Evolutionary conservation across 2,888 invertebrate species (phyloP).

Genomic region (Brenthis hecate): DNA sequence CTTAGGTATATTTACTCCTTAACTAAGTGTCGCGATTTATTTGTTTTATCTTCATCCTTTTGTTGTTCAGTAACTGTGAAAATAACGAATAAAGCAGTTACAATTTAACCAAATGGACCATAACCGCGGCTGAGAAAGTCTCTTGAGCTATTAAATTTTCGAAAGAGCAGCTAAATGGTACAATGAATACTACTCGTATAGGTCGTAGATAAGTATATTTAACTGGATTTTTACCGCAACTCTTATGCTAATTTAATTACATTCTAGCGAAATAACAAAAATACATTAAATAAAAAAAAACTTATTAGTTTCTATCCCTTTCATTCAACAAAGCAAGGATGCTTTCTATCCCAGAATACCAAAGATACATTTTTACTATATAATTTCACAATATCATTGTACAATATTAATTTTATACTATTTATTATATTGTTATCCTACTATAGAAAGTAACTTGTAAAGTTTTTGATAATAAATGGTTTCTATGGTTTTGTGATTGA

Average conservation of each 20-base stretch:
- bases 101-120: slow-evolving; percentile 65
- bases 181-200: slow-evolving; percentile 26
- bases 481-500: too few relatives aligned
- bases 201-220: slow-evolving; percentile 26
- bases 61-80: slow-evolving; percentile 58
- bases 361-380: too few relatives aligned
- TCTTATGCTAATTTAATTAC: slow-evolving; percentile 2
- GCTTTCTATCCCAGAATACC: too few relatives aligned
- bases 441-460: too few relatives aligned
- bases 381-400: too few relatives aligned
- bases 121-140: slow-evolving; percentile 55
- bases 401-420: too few relatives aligned
- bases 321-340: too few relatives aligned
- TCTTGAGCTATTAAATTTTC: slow-evolving; percentile 51
- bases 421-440: too few relatives aligned
- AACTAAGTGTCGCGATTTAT: slow-evolving; percentile 60
- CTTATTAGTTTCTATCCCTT: too few relatives aligned
- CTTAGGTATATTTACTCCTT: slow-evolving; percentile 51
- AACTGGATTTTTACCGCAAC: slow-evolving; percentile 18
- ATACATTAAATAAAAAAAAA: too few relatives aligned
- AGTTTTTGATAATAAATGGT: too few relatives aligned
- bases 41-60: slow-evolving; percentile 69
- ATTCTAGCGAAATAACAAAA: neutral
- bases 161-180: slow-evolving; percentile 39
- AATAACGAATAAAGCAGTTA: slow-evolving; percentile 65